Evolutionary conservation across 2,797 vertebrate species (phyloP).

Genomic region (Hoplostethus atlanticus): DNA sequence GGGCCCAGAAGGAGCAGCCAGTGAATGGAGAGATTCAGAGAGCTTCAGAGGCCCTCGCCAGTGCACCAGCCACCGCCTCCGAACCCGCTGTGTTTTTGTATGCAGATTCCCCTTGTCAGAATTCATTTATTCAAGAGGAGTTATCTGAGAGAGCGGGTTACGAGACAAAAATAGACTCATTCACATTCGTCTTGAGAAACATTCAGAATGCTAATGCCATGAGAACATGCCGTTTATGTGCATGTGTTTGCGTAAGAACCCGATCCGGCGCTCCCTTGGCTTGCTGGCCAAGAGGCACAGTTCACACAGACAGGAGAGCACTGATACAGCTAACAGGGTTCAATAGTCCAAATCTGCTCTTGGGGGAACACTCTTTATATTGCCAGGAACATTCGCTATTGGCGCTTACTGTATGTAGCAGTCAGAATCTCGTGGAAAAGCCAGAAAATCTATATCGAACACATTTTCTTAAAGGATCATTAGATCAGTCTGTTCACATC

Average conservation of each 20-base stretch:
- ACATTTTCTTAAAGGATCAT: slow-evolving; percentile 52
- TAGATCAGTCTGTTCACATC: slow-evolving; percentile 63
- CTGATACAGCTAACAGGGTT: slow-evolving; percentile 69
- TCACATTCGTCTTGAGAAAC: slow-evolving; percentile 76
- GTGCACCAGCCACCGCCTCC: slow-evolving; percentile 57
- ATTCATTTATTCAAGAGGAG: slow-evolving; percentile 80
- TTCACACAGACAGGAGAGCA: slow-evolving; percentile 67
- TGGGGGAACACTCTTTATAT: slow-evolving; percentile 55
- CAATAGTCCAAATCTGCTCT: slow-evolving; percentile 64
- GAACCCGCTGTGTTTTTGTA: slow-evolving; percentile 81
- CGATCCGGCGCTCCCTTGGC: slow-evolving; percentile 59
- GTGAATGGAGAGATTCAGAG: slow-evolving; percentile 78
- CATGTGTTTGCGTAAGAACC: slow-evolving; percentile 78
- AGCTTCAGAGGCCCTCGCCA: slow-evolving; percentile 63
- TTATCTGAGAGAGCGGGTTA: slow-evolving; percentile 75
- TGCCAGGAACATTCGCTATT: slow-evolving; percentile 59
- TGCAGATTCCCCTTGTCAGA: slow-evolving; percentile 83
- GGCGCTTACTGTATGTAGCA: slow-evolving; percentile 49
- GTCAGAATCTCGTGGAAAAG: slow-evolving; percentile 47
- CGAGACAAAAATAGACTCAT: slow-evolving; percentile 80
- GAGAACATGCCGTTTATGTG: slow-evolving; percentile 76
- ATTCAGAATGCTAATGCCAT: slow-evolving; percentile 80
- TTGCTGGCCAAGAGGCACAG: slow-evolving; percentile 58
- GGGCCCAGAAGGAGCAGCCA: slow-evolving; percentile 60
- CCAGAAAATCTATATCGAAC: slow-evolving; percentile 54